A percentile compares a stretch with the other conserved stretches of the same genome.
Conservation (phyloP, 2,888 invertebrate species). For the Apamea sordens region DNA sequence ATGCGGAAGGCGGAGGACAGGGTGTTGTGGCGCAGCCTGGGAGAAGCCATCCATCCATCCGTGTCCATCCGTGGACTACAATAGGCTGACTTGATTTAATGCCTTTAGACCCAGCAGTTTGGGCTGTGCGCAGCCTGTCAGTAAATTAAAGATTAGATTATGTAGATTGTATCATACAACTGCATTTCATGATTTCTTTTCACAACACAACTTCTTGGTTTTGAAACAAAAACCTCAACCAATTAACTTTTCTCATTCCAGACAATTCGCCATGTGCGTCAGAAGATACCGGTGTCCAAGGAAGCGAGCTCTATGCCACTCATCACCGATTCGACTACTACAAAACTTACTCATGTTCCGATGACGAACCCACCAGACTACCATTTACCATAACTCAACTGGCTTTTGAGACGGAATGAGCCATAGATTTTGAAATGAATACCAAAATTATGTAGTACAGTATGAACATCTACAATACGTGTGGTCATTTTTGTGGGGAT, state of each 20-base stretch:
- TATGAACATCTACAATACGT: neutral
- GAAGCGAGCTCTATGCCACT: conserved; percentile 92
- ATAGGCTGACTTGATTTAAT: too few relatives aligned
- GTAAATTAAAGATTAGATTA: too few relatives aligned
- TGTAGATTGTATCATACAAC: too few relatives aligned
- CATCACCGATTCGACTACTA: conserved; percentile 93
- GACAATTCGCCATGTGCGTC: conserved; percentile 94
- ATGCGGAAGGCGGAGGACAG: too few relatives aligned
- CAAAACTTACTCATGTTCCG: conserved; percentile 93
- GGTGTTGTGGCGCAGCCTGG: too few relatives aligned
- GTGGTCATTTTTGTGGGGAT: neutral
- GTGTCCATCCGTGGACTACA: too few relatives aligned
- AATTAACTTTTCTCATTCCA: conserved; percentile 50
- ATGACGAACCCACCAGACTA: conserved; percentile 55
- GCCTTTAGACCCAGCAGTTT: neutral
- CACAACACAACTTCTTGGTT: neutral
- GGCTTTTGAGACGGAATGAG: neutral
- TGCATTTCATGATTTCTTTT: neutral
- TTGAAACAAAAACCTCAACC: neutral
- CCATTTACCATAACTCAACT: neutral
- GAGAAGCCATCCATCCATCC: too few relatives aligned
- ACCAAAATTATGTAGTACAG: neutral
- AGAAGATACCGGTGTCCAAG: conserved; percentile 93
- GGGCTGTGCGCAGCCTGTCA: neutral
- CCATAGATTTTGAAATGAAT: neutral